Conservation (phyloP, 2,888 invertebrate species). For the Pristionchus fissidentatus region DNA sequence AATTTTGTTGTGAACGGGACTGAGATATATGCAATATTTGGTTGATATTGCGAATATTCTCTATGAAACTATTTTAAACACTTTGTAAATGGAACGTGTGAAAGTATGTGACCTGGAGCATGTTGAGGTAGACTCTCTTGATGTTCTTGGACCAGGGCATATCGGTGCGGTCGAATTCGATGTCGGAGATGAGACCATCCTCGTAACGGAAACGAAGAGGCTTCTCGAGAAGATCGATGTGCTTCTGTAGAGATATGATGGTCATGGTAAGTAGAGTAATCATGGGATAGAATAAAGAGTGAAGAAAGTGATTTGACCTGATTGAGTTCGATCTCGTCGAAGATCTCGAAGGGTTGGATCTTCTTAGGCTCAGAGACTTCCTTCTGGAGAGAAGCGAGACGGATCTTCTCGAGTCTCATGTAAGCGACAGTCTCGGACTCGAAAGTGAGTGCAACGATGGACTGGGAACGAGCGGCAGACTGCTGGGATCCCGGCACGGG, state of each 20-base stretch:
- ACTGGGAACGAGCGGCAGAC: slow-evolving; percentile 63
- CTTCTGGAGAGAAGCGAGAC: slow-evolving; percentile 1
- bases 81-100: background rate
- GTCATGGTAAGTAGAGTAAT: background rate
- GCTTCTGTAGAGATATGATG: background rate
- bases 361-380: slow-evolving; percentile 17
- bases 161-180: slow-evolving; percentile 64
- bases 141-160: slow-evolving; percentile 69
- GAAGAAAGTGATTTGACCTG: background rate
- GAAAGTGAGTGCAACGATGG: slow-evolving; percentile 55
- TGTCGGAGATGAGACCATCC: slow-evolving; percentile 58
- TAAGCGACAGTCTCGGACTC: background rate
- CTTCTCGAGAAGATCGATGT: background rate
- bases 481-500: slow-evolving; percentile 63
- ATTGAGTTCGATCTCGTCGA: slow-evolving; percentile 17
- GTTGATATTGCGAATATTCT: background rate
- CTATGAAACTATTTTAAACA: background rate
- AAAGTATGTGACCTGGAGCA: slow-evolving; percentile 57
- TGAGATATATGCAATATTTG: background rate
- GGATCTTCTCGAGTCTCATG: background rate
- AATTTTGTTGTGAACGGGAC: too few relatives aligned
- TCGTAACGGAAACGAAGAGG: slow-evolving; percentile 53
- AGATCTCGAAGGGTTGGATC: slow-evolving; percentile 32
- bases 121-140: slow-evolving; percentile 70
- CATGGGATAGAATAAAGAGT: too few relatives aligned